These are phyloP conservation scores for Odocoileus hemionus DNA, from an alignment of 2,113 vertebrate genomes.

Conservation along the genomic window DNA sequence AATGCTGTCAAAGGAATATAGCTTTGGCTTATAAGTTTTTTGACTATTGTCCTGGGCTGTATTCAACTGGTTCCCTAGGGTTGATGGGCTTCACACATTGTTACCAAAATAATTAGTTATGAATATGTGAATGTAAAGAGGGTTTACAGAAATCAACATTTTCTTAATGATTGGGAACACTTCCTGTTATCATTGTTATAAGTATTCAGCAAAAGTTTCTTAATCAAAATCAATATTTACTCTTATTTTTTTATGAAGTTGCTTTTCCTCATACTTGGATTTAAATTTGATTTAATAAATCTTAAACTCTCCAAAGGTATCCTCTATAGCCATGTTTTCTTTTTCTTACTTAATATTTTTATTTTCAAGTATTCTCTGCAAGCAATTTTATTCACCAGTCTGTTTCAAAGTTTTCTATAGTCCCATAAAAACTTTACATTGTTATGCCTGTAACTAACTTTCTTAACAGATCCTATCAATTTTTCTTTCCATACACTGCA, in stretches of 20 bases:
- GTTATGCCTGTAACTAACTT: neutral
- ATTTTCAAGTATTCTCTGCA: neutral
- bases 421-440: neutral
- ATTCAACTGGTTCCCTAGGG: neutral
- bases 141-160: neutral
- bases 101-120: slow-evolving; percentile 30
- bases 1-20: neutral
- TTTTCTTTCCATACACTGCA: slow-evolving; percentile 18
- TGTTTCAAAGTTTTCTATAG: neutral
- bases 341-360: neutral
- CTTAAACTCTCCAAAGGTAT: neutral
- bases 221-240: neutral
- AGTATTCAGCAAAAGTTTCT: neutral
- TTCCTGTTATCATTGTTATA: neutral
- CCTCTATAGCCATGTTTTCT: neutral
- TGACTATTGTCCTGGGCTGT: neutral
- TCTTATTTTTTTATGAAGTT: neutral
- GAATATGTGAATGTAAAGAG: neutral
- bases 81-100: neutral
- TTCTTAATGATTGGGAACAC: neutral
- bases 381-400: neutral
- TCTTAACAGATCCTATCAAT: slow-evolving; percentile 37
- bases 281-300: neutral
- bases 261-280: neutral
- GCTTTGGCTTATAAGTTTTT: slow-evolving; percentile 11